Conservation (phyloP, 2,797 vertebrate species). For the Rhynchotus rufescens region DNA sequence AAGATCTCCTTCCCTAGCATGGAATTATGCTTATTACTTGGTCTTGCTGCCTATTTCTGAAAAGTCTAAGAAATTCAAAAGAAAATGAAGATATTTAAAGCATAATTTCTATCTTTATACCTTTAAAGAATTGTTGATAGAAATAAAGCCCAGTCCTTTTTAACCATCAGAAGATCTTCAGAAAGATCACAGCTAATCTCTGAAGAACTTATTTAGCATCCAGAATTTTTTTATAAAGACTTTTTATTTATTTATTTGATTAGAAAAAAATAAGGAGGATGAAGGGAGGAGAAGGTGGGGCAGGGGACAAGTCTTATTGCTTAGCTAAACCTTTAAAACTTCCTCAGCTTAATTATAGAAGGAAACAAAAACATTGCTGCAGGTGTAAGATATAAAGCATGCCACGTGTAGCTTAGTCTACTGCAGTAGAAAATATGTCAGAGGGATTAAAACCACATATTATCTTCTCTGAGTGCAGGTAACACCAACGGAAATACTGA, state of each 20-base stretch:
- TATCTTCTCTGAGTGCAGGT: neutral
- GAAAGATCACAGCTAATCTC: neutral
- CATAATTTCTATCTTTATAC: neutral
- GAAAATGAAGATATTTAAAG: neutral
- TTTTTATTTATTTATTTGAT: neutral
- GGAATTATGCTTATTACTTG: neutral
- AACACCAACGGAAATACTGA: neutral
- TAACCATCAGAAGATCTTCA: neutral
- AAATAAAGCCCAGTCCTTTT: neutral
- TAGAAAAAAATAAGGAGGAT: neutral
- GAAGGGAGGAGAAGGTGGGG: neutral
- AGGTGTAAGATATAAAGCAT: neutral
- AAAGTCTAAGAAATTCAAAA: neutral
- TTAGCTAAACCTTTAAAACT: neutral
- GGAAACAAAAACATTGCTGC: neutral
- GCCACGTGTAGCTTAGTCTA: neutral
- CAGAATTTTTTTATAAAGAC: neutral
- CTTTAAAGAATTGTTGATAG: neutral
- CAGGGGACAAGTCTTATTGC: neutral
- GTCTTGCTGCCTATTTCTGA: neutral
- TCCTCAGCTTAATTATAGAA: neutral
- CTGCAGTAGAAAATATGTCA: neutral
- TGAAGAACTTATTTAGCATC: neutral
- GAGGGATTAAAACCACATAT: neutral
- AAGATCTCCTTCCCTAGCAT: neutral